phyloP scores from a whole-genome alignment of 2,113 vertebrate species.

The Leuciscus idus region DNA sequence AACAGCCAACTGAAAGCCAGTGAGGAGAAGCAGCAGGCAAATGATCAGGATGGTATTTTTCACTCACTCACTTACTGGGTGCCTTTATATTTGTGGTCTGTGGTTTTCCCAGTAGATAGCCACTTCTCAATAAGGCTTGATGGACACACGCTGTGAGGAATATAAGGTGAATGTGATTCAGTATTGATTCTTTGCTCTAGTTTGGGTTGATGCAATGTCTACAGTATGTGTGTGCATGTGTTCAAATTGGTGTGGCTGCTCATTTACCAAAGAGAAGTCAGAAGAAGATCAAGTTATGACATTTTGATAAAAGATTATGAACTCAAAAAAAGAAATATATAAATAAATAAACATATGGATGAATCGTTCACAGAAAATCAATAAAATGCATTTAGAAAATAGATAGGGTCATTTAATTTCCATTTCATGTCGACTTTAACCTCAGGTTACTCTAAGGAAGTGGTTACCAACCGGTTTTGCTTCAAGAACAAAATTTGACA shows the following conservation, averaged over 20 bases:
- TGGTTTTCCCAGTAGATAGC: constrained; percentile 8
- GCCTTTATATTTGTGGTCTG: neutral
- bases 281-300: neutral
- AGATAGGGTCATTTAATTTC: neutral
- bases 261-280: neutral
- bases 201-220: constrained; percentile 3
- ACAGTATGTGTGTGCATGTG: neutral
- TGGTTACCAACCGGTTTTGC: neutral
- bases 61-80: neutral
- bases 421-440: neutral
- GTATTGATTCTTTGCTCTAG: neutral
- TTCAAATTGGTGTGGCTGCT: neutral
- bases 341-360: neutral
- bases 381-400: neutral
- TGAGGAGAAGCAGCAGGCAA: neutral
- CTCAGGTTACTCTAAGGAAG: neutral
- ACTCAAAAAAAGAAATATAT: neutral
- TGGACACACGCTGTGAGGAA: neutral
- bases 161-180: constrained; percentile 13
- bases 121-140: constrained; percentile 13
- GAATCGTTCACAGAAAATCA: neutral
- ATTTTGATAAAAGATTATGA: neutral
- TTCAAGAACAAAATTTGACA: neutral
- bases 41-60: constrained; percentile 16
- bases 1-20: neutral